These are phyloP conservation scores for Quadriops clusia DNA, from an alignment of 2,888 invertebrate genomes.

Conservation along the genomic window DNA sequence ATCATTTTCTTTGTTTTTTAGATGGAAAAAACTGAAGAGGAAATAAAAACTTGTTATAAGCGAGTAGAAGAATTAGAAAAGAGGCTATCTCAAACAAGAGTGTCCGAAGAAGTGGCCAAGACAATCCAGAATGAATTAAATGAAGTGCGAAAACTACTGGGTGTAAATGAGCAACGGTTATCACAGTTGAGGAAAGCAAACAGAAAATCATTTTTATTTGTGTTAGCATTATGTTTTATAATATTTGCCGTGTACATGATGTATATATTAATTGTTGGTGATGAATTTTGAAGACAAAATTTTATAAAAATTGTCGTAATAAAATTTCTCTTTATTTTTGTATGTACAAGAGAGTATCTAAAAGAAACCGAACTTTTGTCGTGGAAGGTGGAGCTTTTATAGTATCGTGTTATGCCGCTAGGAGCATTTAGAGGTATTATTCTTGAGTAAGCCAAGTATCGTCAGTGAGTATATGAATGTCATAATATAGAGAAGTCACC, in stretches of 20 bases:
- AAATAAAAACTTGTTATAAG: constrained; percentile 25
- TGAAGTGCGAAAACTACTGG: constrained; percentile 29
- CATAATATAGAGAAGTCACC: no score
- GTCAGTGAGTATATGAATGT: no score
- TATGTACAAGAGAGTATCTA: no score
- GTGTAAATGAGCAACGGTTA: constrained; percentile 27
- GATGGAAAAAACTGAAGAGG: constrained; percentile 29
- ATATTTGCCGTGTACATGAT: constrained; percentile 27
- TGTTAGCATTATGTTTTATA: constrained; percentile 23
- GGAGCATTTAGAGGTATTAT: no score
- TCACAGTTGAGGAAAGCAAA: constrained; percentile 28
- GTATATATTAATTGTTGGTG: constrained; percentile 23
- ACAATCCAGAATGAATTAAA: constrained; percentile 25
- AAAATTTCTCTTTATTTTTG: no score
- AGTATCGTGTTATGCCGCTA: no score
- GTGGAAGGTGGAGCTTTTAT: no score
- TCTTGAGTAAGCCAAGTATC: no score
- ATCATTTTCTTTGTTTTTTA: constrained; percentile 17
- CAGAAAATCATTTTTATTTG: constrained; percentile 25
- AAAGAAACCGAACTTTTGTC: no score
- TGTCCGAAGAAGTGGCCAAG: constrained; percentile 22
- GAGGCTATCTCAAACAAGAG: constrained; percentile 22
- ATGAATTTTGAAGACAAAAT: constrained; percentile 15
- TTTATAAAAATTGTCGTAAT: no score
- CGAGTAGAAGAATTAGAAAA: constrained; percentile 26